These are phyloP conservation scores for Branchinecta lynchi DNA, from an alignment of 1,140 invertebrate genomes.

Conservation along the genomic window DNA sequence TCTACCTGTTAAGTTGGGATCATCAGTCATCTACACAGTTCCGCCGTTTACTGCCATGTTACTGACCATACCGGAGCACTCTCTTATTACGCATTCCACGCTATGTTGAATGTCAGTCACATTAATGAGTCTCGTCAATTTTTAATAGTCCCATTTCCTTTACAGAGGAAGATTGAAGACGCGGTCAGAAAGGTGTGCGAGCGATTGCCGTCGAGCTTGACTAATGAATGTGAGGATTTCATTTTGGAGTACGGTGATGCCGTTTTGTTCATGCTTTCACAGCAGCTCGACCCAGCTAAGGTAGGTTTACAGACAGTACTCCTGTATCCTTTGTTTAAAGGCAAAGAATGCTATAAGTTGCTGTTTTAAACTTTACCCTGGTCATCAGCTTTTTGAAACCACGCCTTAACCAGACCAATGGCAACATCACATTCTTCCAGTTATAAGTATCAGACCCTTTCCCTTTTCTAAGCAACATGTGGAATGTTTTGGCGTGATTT, in stretches of 20 bases:
- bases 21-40: no score
- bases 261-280: conserved; percentile 55
- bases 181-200: conserved; percentile 48
- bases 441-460: no score
- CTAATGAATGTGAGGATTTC: conserved; percentile 51
- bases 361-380: neutral
- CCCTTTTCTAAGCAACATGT: no score
- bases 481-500: no score
- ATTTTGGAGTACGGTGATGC: conserved; percentile 56
- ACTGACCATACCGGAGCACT: no score
- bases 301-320: conserved; percentile 30
- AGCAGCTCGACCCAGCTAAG: conserved; percentile 58
- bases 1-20: no score
- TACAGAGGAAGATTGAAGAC: conserved; percentile 43
- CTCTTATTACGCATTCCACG: no score
- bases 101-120: no score
- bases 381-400: conserved; percentile 11
- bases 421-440: no score
- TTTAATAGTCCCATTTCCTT: neutral
- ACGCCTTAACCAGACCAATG: no score
- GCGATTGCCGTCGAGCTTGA: conserved; percentile 45
- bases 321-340: neutral
- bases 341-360: conserved; percentile 26
- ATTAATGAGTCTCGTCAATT: no score
- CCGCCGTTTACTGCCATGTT: no score